Evolutionary conservation across 2,888 invertebrate genomes (phyloP), one percentile per base, ranked within the genome.

Genomic region (Euclidia mi): DNA sequence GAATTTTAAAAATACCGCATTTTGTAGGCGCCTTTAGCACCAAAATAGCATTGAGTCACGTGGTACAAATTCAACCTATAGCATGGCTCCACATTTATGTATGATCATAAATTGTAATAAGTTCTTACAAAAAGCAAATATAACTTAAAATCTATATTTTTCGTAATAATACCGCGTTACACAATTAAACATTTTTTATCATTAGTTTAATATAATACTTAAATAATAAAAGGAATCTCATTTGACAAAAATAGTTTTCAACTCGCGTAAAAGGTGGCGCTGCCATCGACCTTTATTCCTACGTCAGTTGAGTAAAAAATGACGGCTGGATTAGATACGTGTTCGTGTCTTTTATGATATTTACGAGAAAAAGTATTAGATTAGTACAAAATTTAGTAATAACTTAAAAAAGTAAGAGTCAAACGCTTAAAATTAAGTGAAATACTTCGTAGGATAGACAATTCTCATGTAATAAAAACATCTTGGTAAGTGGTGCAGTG

Each of bases 1-100:
- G 81, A 89, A 85, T 89, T 94, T 95, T 94, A 95, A 95, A 95
- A 94, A 95, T 94, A 94, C 94, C 94, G 94, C 95, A 91, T 87
- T 94, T 94, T 92, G 89, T 91, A 87, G 88, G 91, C 94, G 92
- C 92, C 89, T 91, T 79, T 82, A 79, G 84, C 84, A 90, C 90
- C 73, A 84, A 94, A 94, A 94, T 95, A 95, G 91, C 90, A 84
- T 84, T 79, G 70, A 71, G 82, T 95, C 95, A 95, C 95, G 94
- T 95, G 94, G 90, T 91, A 88, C 85, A 79, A 67, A 76, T 76
- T 84, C 89, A 79, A 90, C 95, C 94, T 94, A 95, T 95, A 81
- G 88, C 76, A 88, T 84, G 76, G 89, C 91, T 92, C 94, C 95
- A 95, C 95, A 95, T 95, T 94, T 84, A 81, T 90, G 75, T 78